Evolutionary conservation across 2,797 vertebrate species (phyloP).

Genomic region (Gorsachius magnificus): DNA sequence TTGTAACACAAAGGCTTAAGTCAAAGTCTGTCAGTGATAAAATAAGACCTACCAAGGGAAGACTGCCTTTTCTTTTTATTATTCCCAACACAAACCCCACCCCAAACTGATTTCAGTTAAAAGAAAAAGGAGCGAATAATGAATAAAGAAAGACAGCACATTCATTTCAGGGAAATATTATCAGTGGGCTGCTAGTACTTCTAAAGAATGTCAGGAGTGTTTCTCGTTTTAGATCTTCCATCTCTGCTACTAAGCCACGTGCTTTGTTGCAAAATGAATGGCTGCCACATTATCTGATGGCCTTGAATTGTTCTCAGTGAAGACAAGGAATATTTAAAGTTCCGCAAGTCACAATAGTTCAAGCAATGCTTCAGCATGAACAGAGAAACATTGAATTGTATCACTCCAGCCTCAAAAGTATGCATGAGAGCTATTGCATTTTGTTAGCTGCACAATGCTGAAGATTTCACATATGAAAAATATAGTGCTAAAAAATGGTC

Average conservation of each 20-base stretch:
- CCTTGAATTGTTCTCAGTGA: slow-evolving; percentile 68
- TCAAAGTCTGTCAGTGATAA: background rate
- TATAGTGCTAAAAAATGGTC: background rate
- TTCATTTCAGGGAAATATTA: slow-evolving; percentile 52
- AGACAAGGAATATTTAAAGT: slow-evolving; percentile 68
- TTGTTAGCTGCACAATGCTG: background rate
- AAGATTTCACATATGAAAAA: background rate
- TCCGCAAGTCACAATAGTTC: slow-evolving; percentile 47
- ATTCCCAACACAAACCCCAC: background rate
- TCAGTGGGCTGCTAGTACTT: background rate
- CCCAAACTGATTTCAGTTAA: slow-evolving; percentile 41
- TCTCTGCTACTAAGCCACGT: slow-evolving; percentile 37
- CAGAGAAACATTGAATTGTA: slow-evolving; percentile 5
- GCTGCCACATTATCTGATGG: slow-evolving; percentile 66
- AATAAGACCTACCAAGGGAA: background rate
- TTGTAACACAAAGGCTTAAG: background rate
- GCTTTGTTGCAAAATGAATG: slow-evolving; percentile 69
- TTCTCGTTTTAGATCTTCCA: slow-evolving; percentile 51
- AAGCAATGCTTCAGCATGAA: slow-evolving; percentile 38
- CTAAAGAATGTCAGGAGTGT: slow-evolving; percentile 50
- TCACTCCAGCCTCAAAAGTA: background rate
- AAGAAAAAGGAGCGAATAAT: slow-evolving; percentile 47
- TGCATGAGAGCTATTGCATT: background rate
- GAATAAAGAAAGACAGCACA: slow-evolving; percentile 17
- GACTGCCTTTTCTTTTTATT: background rate